Evolutionary conservation across 1,140 invertebrate species (phyloP).

Genomic region (Himalopsyche phryganea): DNA sequence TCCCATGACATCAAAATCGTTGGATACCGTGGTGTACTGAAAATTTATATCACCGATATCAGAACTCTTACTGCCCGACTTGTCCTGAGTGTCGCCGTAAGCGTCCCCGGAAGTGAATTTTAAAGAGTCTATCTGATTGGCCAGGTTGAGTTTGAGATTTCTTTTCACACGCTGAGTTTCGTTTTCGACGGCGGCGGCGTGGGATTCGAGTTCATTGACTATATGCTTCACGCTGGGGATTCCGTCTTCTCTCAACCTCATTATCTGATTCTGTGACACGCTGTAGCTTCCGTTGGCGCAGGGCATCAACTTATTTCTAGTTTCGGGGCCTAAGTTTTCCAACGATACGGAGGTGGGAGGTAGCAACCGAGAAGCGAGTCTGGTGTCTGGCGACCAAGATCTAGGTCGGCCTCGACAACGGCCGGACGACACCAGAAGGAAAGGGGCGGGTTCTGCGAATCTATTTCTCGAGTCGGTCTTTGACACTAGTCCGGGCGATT

Average conservation of each 20-base stretch:
- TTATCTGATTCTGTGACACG: conserved; percentile 84
- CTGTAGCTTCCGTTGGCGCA: conserved; percentile 83
- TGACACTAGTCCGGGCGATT: conserved; percentile 60
- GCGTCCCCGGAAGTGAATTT: conserved; percentile 38
- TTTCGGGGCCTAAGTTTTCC: conserved; percentile 63
- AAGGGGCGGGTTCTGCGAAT: conserved; percentile 55
- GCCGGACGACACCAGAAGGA: conserved; percentile 53
- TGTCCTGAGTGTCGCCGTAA: conserved; percentile 37
- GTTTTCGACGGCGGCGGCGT: conserved; percentile 38
- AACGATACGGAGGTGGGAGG: conserved; percentile 58
- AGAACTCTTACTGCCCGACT: conserved; percentile 37
- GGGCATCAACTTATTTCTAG: conserved; percentile 74
- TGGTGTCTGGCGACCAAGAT: conserved; percentile 77
- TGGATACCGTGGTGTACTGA: conserved; percentile 25
- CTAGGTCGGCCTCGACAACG: conserved; percentile 61
- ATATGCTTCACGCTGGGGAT: conserved; percentile 58
- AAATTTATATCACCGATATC: conserved; percentile 36
- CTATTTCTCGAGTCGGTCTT: conserved; percentile 47
- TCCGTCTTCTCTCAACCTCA: conserved; percentile 64
- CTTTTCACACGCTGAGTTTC: conserved; percentile 48
- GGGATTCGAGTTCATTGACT: conserved; percentile 63
- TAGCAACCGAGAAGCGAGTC: conserved; percentile 56
- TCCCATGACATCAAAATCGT: conserved; percentile 7
- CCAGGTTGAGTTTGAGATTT: conserved; percentile 63
- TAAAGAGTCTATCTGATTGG: conserved; percentile 49